Conservation (phyloP, 2,888 invertebrate species). For the Chloromyia formosa region DNA sequence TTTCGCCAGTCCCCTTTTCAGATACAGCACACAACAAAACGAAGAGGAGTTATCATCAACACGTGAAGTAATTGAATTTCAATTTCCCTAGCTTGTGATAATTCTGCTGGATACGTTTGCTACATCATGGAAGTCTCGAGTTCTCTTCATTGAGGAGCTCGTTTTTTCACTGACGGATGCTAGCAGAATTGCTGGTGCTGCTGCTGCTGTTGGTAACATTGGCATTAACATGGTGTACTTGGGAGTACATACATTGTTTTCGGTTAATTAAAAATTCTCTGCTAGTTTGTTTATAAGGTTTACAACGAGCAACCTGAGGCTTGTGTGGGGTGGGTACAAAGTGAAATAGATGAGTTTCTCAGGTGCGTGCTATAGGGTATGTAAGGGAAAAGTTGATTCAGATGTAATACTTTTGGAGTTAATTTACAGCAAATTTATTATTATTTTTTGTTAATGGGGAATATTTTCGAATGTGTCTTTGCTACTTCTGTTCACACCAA, state of each 20-base stretch:
- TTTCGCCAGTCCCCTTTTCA: neutral
- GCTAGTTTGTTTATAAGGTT: slow-evolving; percentile 37
- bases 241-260: slow-evolving; percentile 29
- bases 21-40: slow-evolving; percentile 8
- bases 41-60: slow-evolving; percentile 31
- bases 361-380: neutral
- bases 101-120: slow-evolving; percentile 32
- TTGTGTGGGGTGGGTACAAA: slow-evolving; percentile 5
- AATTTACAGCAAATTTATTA: too few species aligned
- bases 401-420: neutral
- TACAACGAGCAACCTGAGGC: slow-evolving; percentile 32
- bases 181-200: neutral
- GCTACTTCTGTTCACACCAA: too few species aligned
- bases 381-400: neutral
- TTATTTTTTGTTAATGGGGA: too few species aligned
- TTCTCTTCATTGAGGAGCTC: slow-evolving; percentile 2
- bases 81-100: slow-evolving; percentile 41
- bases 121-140: slow-evolving; percentile 27
- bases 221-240: slow-evolving; percentile 7
- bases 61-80: slow-evolving; percentile 42
- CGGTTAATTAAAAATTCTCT: slow-evolving; percentile 41
- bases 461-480: too few species aligned
- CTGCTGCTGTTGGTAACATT: slow-evolving; percentile 4
- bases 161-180: slow-evolving; percentile 1
- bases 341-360: slow-evolving; percentile 14